Conservation (phyloP, 2,113 vertebrate genomes). For the Romanogobio albipinnatus region DNA sequence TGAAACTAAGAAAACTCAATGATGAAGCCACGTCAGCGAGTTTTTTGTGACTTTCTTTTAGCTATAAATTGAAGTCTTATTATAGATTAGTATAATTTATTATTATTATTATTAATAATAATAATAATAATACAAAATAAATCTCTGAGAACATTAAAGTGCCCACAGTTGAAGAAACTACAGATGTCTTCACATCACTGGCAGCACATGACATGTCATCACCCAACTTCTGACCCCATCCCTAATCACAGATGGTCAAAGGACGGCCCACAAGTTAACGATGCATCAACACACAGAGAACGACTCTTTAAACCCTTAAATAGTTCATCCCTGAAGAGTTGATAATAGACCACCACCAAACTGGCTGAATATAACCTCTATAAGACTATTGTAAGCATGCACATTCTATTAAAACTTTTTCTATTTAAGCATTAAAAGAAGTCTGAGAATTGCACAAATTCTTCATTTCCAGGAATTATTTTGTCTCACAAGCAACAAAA, state of each 20-base stretch:
- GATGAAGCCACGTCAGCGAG: no score
- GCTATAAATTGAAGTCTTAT: no score
- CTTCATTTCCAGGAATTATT: no score
- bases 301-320: background rate
- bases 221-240: constrained; percentile 1
- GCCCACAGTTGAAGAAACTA: background rate
- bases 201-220: no score
- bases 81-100: no score
- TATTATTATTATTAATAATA: no score
- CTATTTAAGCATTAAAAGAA: no score
- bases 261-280: background rate
- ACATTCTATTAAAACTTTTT: no score
- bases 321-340: background rate
- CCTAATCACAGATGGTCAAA: background rate
- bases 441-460: background rate
- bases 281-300: background rate
- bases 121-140: no score
- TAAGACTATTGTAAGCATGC: background rate
- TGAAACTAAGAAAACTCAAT: no score
- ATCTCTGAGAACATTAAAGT: background rate
- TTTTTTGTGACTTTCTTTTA: no score
- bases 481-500: background rate
- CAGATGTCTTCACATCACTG: background rate
- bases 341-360: background rate
- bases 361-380: background rate